Base-by-base conservation (phyloP, 1,140 invertebrate species). In the Diabrotica undecimpunctata region DNA sequence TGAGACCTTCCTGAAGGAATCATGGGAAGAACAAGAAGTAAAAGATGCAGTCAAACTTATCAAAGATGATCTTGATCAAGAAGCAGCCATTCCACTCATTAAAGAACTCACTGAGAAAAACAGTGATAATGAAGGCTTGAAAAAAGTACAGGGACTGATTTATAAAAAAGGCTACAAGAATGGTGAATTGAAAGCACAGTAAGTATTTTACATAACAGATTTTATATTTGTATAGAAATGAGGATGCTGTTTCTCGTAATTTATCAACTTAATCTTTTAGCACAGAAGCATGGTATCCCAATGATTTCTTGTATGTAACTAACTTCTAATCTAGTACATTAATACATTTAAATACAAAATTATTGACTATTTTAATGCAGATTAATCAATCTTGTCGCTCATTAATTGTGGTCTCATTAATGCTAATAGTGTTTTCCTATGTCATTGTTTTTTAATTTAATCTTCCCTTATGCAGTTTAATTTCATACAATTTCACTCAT, bases 131-230 rank as follows among this genome's bases (percentile, higher is more conserved):
- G 87, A 85, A 12, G 85, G 90, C 14, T 81, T 97, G 37, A 97
- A 97, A 80, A 84, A 88, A 51, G 80, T 97, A 5, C 95, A 97
- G 77, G 95, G 94, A 5, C 84, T 93, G 51, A 91, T 97, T 67
- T 96, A 92, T 91, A 85, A 87, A 71, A 84, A 90, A 68, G 95
- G 91, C 7, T 96, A 95, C 77, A 84, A 88, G 62, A 83, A 81
- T 56, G 90, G 89, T 25, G 80, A 86, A 35, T 77, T 97, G 0
- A 91, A 90, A 74, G 92, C 92, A 78, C 93, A 96, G 95, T 97
- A 84, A 89, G 93, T 93, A 35, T 61, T 46, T 6, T 46, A 25
- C 1, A 25, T 25, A 25, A 25, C 25, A 25, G 25, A 25, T 25
- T 4, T 2, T 13, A 52, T 52, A 4, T 52, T 52, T 52, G 12